phyloP scores from a whole-genome alignment of 2,113 vertebrate species.

The Myotis brandtii region DNA sequence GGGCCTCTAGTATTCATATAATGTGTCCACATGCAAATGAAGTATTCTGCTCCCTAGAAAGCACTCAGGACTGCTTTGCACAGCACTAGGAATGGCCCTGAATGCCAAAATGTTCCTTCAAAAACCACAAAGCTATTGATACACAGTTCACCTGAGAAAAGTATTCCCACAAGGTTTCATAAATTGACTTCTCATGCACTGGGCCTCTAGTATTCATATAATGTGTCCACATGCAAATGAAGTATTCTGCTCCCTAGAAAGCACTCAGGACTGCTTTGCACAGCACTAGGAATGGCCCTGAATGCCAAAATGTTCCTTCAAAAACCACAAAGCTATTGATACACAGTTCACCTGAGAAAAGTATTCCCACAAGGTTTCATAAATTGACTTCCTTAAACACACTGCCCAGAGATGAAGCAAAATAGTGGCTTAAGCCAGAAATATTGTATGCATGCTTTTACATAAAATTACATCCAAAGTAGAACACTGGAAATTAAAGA shows the following conservation, averaged over 20 bases:
- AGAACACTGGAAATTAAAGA: conserved; percentile 59
- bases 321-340: conserved; percentile 57
- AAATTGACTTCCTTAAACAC: conserved; percentile 73
- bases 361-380: conserved; percentile 52
- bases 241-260: conserved; percentile 37
- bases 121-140: conserved; percentile 57
- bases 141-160: conserved; percentile 52
- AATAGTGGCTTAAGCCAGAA: conserved; percentile 60
- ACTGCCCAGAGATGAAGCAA: conserved; percentile 48
- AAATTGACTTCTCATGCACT: conserved; percentile 61
- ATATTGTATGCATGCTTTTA: conserved; percentile 53
- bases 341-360: conserved; percentile 52
- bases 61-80: conserved; percentile 26
- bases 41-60: conserved; percentile 37
- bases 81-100: neutral
- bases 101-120: conserved; percentile 55
- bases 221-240: conserved; percentile 54
- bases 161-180: conserved; percentile 52
- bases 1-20: neutral
- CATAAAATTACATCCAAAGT: conserved; percentile 47
- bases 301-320: conserved; percentile 55
- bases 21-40: conserved; percentile 54
- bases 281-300: neutral
- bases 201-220: neutral
- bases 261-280: conserved; percentile 26